Base-by-base conservation (phyloP, 1,140 invertebrate species). In the Ganaspis sp. region DNA sequence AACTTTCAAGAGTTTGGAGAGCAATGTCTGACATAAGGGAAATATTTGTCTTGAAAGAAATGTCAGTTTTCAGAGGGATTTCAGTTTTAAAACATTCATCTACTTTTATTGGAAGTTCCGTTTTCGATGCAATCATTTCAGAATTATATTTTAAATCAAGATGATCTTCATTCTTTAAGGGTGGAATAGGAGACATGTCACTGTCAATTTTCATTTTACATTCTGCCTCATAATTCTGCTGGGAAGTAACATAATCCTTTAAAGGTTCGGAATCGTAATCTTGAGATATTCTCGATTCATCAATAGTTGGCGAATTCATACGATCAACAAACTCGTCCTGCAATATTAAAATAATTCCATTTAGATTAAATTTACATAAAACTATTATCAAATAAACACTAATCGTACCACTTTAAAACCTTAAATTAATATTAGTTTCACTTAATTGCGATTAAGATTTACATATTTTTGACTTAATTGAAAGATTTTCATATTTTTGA, bases 321-420 rank as follows among this genome's bases (percentile, higher is more conserved):
- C 85, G 85, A 23, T 90, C 88, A 12, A 74, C 58, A 69, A 83
- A 90, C 42, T 88, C 87, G 34, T 88, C 87, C 89, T 89, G 78
- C 4, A 84, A 84, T 40, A 72, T 58, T 71, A 29, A 29, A 69
- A 75, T 34, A 34, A 69, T 34, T 38, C 26, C 49, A 53, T 54
- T 72, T 49, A 77, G 54, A 69, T 69, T 53, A 77, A 69, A 70
- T 64, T 69, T 49, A 49, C 69, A 58, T 72, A 15, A 71, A 58
- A 71, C 11, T 2, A 1, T 49, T 34, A 34, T 34, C 29, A 34
- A 34, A n/a, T n/a, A n/a, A n/a, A 34, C 29, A 34, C 29, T 34
- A 34, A 34, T 34, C 29, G 6, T 34, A 34, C 29, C 29, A 34
- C 29, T 6, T 34, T 3, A n/a, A n/a, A n/a, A n/a, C n/a, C n/a